Base-by-base conservation (phyloP, 2,113 vertebrate genomes). In the Atractosteus spatula region DNA sequence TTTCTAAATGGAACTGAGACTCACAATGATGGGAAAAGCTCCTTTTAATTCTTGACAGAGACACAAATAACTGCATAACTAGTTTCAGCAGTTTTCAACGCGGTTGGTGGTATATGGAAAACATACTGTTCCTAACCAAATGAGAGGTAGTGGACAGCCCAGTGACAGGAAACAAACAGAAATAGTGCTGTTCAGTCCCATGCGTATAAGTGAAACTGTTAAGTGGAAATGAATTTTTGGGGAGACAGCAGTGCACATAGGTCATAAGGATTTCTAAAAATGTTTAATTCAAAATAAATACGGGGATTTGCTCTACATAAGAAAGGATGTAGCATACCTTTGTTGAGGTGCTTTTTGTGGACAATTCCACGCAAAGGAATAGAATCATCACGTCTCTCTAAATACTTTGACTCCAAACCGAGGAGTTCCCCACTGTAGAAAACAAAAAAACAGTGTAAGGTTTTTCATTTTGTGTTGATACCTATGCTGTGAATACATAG, bases 321-420 rank as follows among this genome's bases (percentile, higher is more conserved):
- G 8, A 41, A 16, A 65, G 14, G 55, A 12, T 29, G 44, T 0
- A 4, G 3, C 57, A 78, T 78, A 91, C 88, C 88, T 89, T 69
- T 82, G 43, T 73, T 78, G 7, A 77, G 74, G 41, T 82, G 83
- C 0, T 89, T 84, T 62, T 90, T 94, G 42, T 95, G 91, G 41
- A 90, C 85, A 8, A 97, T 92, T 0, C 93, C 92, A 3, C 91
- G 89, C 74, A 97, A 79, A 44, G 95, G 93, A 81, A 95, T 93
- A 86, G 93, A 92, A 59, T 93, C 93, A 3, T 97, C 95, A 84
- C 94, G 89, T 72, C 89, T 95, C 88, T 94, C 95, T 66, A 98
- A 90, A 75, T 98, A 99, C 73, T 97, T 99, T 0, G 93, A 76
- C 41, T 98, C 96, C 81, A 98, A 82, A 16, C 92, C 93, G 44